Conservation (phyloP, 2,113 vertebrate species). For the Oreochromis tanganicae region DNA sequence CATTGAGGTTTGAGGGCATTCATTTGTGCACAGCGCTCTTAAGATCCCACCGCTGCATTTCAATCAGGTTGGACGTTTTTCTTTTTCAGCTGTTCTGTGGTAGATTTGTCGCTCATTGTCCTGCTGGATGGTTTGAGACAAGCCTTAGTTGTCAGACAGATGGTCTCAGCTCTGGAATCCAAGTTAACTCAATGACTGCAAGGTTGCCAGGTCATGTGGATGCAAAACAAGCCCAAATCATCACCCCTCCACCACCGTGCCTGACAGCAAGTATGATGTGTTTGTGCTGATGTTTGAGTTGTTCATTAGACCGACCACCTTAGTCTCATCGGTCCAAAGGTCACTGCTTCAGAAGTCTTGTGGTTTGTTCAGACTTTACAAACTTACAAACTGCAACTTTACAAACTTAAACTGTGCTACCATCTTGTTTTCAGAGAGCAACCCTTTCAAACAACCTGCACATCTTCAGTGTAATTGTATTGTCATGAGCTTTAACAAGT, state of each 20-base stretch:
- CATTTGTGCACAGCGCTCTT: neutral
- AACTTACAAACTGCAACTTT: no score
- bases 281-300: neutral
- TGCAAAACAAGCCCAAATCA: neutral
- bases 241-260: neutral
- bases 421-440: no score
- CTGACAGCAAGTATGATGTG: neutral
- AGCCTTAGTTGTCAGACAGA: neutral
- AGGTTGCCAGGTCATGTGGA: neutral
- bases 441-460: no score
- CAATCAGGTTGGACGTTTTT: neutral
- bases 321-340: no score
- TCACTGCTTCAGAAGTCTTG: no score
- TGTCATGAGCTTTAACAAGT: neutral
- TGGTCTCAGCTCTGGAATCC: neutral
- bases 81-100: neutral
- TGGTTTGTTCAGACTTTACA: no score
- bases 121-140: neutral
- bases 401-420: no score
- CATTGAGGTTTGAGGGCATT: neutral
- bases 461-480: no score
- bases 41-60: neutral
- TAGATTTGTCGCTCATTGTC: neutral
- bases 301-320: accelerated
- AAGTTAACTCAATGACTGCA: neutral